Evolutionary conservation across 2,113 vertebrate genomes (phyloP), one percentile per base, ranked within the genome.

Genomic region (Pseudopodoces humilis): DNA sequence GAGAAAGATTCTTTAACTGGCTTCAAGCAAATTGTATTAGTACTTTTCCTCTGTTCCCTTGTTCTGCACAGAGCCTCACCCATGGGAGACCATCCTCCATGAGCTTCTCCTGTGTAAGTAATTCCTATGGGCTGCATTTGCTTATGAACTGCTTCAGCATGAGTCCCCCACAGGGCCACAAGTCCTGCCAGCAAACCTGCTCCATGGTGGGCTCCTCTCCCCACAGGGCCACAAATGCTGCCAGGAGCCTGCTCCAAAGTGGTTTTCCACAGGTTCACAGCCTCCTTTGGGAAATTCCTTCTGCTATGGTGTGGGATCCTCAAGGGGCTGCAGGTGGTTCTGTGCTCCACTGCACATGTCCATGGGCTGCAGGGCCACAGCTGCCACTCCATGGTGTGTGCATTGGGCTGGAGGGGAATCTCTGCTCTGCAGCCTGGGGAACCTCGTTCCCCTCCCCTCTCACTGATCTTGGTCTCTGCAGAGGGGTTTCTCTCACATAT

Each of bases 341-440:
- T 33, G 28, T 69, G 55, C 35, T 37, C 10, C 41, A 11, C 21
- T 14, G 4, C 0, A 0, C 5, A 1, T 1, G 0, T 41, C 37
- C 14, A 2, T 4, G 39, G 35, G 23, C 41, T 44, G 23, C 79
- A 50, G 47, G 16, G 6, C 3, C 31, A 55, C 46, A 67, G 28
- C 17, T 39, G 31, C 20, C 33, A 15, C 58, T 37, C 39, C 8
- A 2, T 5, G 31, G 15, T 11, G 10, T 18, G 11, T 0, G 0
- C 31, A 12, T 21, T 0, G 0, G 21, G 24, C 35, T 55, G 18
- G 21, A 25, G 15, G 7, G 23, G 15, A 78, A 49, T 30, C n/a
- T 52, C 27, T 68, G 31, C 41, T 49, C 35, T 7, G 3, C 18
- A 4, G 16, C 15, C 39, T 49, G 59, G 22, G 21, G 19, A 31